These are phyloP conservation scores for Cryptoleucopteryx plumbea DNA, from an alignment of 2,113 vertebrate genomes.

Conservation along the genomic window DNA sequence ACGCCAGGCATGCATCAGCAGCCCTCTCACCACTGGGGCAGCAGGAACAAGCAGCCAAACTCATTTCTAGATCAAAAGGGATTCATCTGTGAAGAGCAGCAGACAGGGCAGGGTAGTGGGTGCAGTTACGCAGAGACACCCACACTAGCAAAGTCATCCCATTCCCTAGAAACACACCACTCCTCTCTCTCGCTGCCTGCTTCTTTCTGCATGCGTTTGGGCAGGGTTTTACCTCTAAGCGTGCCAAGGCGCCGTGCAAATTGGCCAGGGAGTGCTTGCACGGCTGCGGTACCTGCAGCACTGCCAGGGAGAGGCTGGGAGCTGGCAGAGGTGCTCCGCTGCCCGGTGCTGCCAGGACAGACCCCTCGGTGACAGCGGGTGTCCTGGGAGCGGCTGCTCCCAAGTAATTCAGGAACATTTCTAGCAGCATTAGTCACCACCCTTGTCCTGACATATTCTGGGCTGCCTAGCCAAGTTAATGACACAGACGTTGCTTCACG, in stretches of 20 bases:
- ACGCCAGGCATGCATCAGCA: fast-evolving
- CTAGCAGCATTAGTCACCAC: constrained; percentile 9
- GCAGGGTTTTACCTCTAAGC: not conserved
- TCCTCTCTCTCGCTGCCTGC: not conserved
- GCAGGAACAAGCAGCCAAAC: not conserved
- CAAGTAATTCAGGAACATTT: not conserved
- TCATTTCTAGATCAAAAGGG: not conserved
- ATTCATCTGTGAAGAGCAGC: not conserved
- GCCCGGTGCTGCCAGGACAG: not conserved
- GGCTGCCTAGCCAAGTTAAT: constrained; percentile 37
- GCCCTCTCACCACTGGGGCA: not conserved
- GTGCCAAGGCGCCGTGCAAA: not conserved
- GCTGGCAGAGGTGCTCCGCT: not conserved
- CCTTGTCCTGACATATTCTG: not conserved
- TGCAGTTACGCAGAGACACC: not conserved
- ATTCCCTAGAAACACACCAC: not conserved
- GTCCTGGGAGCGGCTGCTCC: not conserved
- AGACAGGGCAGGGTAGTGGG: not conserved
- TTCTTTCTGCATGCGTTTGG: not conserved
- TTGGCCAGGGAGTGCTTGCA: not conserved
- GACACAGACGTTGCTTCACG: constrained; percentile 41
- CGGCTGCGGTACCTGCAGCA: not conserved
- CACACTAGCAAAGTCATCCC: not conserved
- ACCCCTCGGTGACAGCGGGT: not conserved
- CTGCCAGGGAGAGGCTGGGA: not conserved